phyloP scores from a whole-genome alignment of 2,888 invertebrate species.

The Agrochola lota region DNA sequence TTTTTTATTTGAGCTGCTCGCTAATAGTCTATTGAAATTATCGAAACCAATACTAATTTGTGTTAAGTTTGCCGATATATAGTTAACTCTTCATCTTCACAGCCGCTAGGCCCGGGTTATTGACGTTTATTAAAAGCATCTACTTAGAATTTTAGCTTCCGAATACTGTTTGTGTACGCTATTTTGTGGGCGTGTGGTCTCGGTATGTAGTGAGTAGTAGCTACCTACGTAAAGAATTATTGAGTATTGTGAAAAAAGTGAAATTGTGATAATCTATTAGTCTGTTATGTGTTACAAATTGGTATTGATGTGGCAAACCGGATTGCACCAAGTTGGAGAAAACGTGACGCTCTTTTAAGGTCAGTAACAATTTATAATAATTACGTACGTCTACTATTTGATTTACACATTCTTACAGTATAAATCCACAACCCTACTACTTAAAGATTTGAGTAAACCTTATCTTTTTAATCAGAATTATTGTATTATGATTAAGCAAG shows the following conservation, averaged over 20 bases:
- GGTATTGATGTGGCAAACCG: conserved; percentile 89
- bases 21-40: conserved; percentile 25
- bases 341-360: conserved; percentile 88
- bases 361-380: conserved; percentile 77
- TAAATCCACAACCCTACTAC: neutral
- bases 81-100: conserved; percentile 56
- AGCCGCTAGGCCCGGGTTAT: conserved; percentile 83
- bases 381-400: conserved; percentile 28
- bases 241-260: conserved; percentile 72
- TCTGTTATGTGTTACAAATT: conserved; percentile 84
- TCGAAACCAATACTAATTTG: conserved; percentile 37
- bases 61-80: conserved; percentile 35
- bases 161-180: conserved; percentile 83
- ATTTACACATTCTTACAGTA: conserved; percentile 12
- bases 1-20: conserved; percentile 53
- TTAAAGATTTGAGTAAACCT: conserved; percentile 1
- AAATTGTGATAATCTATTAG: conserved; percentile 74
- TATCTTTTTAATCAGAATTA: neutral
- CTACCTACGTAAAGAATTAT: conserved; percentile 57
- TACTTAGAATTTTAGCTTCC: conserved; percentile 78
- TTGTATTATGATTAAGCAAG: neutral
- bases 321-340: conserved; percentile 85
- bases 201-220: conserved; percentile 59
- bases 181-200: conserved; percentile 81
- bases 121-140: conserved; percentile 83